These are phyloP conservation scores for Dendroctonus ponderosae DNA, from an alignment of 1,140 invertebrate species.

Conservation along the genomic window DNA sequence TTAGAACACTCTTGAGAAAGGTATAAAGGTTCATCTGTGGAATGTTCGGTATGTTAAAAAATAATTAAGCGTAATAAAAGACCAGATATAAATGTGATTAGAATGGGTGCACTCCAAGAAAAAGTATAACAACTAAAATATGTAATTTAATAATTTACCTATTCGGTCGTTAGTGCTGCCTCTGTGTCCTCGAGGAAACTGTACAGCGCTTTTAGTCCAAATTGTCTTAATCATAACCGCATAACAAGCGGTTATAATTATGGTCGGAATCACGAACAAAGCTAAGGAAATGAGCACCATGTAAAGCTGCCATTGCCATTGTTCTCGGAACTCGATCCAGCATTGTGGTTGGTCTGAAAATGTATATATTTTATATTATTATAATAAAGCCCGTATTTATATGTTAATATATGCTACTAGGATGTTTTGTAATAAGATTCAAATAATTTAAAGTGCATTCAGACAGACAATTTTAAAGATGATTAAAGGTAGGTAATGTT, in stretches of 20 bases:
- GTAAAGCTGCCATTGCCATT: conserved; percentile 84
- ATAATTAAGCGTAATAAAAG: no score
- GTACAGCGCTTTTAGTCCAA: conserved; percentile 72
- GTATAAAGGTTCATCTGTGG: no score
- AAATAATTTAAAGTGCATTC: no score
- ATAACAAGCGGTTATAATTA: conserved; percentile 90
- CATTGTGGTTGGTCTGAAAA: conserved; percentile 74
- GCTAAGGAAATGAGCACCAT: conserved; percentile 80
- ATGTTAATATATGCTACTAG: no score
- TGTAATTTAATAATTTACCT: conserved; percentile 20
- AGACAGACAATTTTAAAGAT: no score
- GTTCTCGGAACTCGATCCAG: conserved; percentile 78
- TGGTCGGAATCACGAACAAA: conserved; percentile 83
- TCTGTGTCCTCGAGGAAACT: conserved; percentile 49
- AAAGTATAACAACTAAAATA: no score
- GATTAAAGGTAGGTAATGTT: no score
- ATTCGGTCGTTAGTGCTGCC: conserved; percentile 18
- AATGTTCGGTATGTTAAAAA: no score
- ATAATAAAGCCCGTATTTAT: neutral
- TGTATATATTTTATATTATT: conserved; percentile 3
- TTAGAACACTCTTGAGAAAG: no score
- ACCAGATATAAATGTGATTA: no score
- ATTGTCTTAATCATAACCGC: conserved; percentile 89
- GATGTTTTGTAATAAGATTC: no score
- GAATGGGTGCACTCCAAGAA: no score